Percentiles rank a stretch among this genome's conserved stretches.
These are phyloP conservation scores for Hydroisotoma schaefferi DNA, from an alignment of 2,888 invertebrate species.

Conservation along the genomic window DNA sequence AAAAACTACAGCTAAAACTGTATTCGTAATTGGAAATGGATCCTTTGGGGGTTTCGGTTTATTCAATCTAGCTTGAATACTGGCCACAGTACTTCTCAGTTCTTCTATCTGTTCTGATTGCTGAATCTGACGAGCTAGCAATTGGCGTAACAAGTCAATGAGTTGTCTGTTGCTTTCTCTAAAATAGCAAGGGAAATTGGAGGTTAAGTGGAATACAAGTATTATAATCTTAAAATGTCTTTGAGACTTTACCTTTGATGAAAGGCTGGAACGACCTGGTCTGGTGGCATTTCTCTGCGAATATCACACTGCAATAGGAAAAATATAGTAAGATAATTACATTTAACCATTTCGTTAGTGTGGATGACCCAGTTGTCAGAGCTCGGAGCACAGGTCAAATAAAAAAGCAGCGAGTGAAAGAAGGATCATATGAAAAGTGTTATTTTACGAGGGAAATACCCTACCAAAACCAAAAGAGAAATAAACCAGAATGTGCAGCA, in stretches of 20 bases:
- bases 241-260: constrained; percentile 39
- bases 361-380: no score
- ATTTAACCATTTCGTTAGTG: no score
- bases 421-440: no score
- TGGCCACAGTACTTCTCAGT: constrained; percentile 42
- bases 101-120: constrained; percentile 49
- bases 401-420: no score
- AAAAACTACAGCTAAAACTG: constrained; percentile 47
- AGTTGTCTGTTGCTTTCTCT: constrained; percentile 48
- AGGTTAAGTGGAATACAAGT: neutral
- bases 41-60: constrained; percentile 46
- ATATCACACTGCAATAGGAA: constrained; percentile 40
- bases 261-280: constrained; percentile 47
- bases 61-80: constrained; percentile 44
- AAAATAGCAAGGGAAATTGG: constrained; percentile 6
- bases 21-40: constrained; percentile 47
- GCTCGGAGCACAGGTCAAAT: no score
- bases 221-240: neutral
- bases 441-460: no score
- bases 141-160: constrained; percentile 47
- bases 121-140: constrained; percentile 47
- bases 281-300: constrained; percentile 28
- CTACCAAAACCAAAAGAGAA: no score
- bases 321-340: no score
- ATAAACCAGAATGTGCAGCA: no score